Evolutionary conservation across 2,113 vertebrate genomes (phyloP).

Genomic region (Hippopotamus amphibius): DNA sequence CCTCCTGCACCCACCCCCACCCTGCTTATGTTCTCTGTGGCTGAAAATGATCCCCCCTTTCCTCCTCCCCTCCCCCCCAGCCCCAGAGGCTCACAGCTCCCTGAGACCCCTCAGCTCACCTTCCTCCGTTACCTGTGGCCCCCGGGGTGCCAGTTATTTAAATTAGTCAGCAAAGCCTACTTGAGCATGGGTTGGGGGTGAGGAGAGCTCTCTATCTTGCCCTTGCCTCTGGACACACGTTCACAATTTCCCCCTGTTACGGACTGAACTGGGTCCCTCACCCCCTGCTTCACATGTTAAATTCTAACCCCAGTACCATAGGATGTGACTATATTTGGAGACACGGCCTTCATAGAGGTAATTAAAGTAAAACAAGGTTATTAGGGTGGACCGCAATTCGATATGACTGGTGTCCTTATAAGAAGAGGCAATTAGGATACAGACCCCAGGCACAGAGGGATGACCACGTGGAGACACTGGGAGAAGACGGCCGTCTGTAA

Average conservation of each 20-base stretch:
- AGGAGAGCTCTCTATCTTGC: not conserved
- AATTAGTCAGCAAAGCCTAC: accelerated
- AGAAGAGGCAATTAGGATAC: not conserved
- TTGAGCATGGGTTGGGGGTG: accelerated
- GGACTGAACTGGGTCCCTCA: accelerated
- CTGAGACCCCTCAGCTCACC: not conserved
- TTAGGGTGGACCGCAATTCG: too few species aligned
- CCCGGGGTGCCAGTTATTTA: not conserved
- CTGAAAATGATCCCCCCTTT: not conserved
- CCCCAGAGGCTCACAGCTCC: not conserved
- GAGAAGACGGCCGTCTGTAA: accelerated
- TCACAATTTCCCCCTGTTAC: too few species aligned
- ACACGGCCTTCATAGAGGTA: not conserved
- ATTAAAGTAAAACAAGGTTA: not conserved
- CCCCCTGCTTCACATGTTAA: not conserved
- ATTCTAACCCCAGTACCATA: not conserved
- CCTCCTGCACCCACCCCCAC: accelerated
- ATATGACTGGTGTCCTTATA: not conserved
- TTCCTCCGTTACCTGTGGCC: not conserved
- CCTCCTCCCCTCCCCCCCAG: too few species aligned
- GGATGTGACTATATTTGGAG: not conserved
- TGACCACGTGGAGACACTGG: accelerated
- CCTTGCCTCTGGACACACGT: not conserved
- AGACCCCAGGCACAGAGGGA: accelerated
- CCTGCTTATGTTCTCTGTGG: not conserved